Conservation (phyloP, 2,888 invertebrate genomes). For the Liposcelis brunnea region DNA sequence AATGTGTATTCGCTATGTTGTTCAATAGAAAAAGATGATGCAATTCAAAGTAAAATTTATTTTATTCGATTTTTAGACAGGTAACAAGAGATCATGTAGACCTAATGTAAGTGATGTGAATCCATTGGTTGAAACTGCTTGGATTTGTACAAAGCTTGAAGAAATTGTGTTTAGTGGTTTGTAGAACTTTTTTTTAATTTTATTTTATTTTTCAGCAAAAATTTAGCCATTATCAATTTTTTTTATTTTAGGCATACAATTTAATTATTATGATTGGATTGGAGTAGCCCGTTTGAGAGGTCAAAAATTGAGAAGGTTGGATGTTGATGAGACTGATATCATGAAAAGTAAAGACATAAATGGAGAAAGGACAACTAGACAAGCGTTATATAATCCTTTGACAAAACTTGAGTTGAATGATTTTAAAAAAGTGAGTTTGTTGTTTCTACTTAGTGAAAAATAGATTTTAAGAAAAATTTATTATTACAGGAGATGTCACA, state of each 20-base stretch:
- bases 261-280: conserved; percentile 41
- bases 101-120: no score
- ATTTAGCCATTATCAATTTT: no score
- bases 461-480: conserved; percentile 4
- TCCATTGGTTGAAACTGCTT: no score
- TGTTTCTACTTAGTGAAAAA: not conserved
- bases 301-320: conserved; percentile 33
- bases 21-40: no score
- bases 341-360: conserved; percentile 16
- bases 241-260: conserved; percentile 34
- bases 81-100: no score
- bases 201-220: no score
- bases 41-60: no score
- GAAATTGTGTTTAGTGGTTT: no score
- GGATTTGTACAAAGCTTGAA: no score
- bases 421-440: conserved; percentile 16
- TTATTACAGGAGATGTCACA: conserved; percentile 37
- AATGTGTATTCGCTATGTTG: no score
- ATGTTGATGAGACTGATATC: conserved; percentile 36
- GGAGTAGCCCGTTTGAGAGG: conserved; percentile 45
- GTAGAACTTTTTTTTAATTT: no score
- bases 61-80: no score
- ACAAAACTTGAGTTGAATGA: conserved; percentile 15
- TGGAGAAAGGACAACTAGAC: conserved; percentile 14
- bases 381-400: conserved; percentile 17